phyloP scores from a whole-genome alignment of 2,888 invertebrate genomes.

The Drosophila putrida region DNA sequence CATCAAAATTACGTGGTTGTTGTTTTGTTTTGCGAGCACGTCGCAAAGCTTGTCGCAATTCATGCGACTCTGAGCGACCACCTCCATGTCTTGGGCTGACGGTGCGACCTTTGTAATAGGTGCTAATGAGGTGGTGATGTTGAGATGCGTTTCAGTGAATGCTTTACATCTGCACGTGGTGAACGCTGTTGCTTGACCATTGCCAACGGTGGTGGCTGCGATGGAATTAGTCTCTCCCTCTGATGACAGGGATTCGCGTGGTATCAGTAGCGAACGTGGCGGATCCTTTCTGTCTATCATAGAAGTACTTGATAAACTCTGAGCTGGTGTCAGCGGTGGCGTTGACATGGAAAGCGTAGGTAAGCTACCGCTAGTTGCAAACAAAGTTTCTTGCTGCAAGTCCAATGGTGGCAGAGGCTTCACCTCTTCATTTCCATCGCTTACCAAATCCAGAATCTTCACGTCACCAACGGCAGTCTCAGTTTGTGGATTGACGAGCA shows the following conservation, averaged over 20 bases:
- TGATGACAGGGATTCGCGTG: slow-evolving; percentile 11
- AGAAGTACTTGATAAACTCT: not conserved
- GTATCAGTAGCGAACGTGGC: slow-evolving; percentile 41
- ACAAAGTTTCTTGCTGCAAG: slow-evolving; percentile 1
- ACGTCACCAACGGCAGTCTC: not conserved
- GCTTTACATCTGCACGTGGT: slow-evolving; percentile 15
- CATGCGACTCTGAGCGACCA: slow-evolving; percentile 80
- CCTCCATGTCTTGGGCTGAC: slow-evolving; percentile 30
- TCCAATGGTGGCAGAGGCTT: slow-evolving; percentile 7
- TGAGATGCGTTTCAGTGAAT: slow-evolving; percentile 21
- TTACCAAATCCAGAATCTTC: not conserved
- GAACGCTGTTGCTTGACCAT: slow-evolving; percentile 22
- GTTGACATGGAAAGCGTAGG: not conserved
- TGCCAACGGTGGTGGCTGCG: slow-evolving; percentile 11
- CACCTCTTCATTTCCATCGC: not conserved
- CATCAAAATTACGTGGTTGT: slow-evolving; percentile 62
- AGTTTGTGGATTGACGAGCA: slow-evolving; percentile 43
- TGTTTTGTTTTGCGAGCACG: slow-evolving; percentile 81
- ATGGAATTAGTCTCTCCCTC: not conserved
- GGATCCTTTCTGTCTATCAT: slow-evolving; percentile 15
- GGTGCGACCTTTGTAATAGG: slow-evolving; percentile 39
- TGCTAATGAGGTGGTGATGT: slow-evolving; percentile 57
- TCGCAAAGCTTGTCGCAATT: slow-evolving; percentile 83
- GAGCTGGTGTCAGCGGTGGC: slow-evolving; percentile 1
- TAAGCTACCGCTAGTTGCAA: not conserved